Evolutionary conservation across 2,888 invertebrate genomes (phyloP).

Genomic region (Ypsolopha scabrella): DNA sequence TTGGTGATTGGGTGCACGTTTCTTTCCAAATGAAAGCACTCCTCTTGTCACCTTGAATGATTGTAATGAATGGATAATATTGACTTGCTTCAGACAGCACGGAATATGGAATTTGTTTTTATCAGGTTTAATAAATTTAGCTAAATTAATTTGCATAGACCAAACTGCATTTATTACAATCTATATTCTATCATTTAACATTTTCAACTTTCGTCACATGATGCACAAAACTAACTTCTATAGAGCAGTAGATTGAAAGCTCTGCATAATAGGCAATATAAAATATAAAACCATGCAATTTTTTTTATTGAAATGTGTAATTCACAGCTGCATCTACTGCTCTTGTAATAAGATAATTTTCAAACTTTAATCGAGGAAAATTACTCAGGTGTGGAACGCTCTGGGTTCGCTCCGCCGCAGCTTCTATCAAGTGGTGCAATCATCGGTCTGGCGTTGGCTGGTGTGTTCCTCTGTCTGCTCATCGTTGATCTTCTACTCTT

Average conservation of each 20-base stretch:
- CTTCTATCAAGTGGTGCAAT: slow-evolving; percentile 80
- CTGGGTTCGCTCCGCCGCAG: slow-evolving; percentile 61
- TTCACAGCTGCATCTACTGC: slow-evolving; percentile 34
- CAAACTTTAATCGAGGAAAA: slow-evolving; percentile 18
- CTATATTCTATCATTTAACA: slow-evolving; percentile 54
- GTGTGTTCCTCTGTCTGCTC: slow-evolving; percentile 82
- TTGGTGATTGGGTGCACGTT: slow-evolving; percentile 66
- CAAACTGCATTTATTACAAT: slow-evolving; percentile 46
- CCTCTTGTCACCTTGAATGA: slow-evolving; percentile 42
- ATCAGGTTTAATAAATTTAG: neutral
- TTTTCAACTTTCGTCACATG: slow-evolving; percentile 51
- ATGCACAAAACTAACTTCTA: slow-evolving; percentile 54
- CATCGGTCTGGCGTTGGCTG: slow-evolving; percentile 86
- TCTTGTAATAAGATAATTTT: slow-evolving; percentile 19
- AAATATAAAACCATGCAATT: too few species aligned
- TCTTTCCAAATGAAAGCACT: slow-evolving; percentile 55
- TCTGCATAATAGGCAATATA: neutral
- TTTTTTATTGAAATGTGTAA: neutral
- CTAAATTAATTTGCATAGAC: slow-evolving; percentile 6
- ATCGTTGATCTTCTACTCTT: slow-evolving; percentile 89
- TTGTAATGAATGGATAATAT: slow-evolving; percentile 46
- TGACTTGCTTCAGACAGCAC: neutral
- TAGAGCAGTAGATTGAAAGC: slow-evolving; percentile 36
- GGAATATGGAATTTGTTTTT: neutral
- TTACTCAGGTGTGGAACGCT: slow-evolving; percentile 54